Base-by-base conservation (phyloP, 2,113 vertebrate genomes). In the Pachyramphus minor region DNA sequence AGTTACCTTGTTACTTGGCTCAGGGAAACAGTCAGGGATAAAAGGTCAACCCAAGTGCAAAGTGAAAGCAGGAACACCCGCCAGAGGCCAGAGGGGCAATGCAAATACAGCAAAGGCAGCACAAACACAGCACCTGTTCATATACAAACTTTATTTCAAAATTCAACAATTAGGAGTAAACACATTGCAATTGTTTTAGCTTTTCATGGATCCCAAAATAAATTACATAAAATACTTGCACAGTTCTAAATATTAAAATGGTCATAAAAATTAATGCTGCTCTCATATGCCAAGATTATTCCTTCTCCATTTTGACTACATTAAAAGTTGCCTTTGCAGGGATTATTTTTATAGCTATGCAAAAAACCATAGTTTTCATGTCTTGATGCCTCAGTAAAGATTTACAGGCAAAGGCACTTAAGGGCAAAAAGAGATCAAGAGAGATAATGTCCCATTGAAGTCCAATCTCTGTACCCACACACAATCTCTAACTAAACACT, bases 71-170 rank as follows among this genome's bases (percentile, higher is more conserved):
- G 33, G 16, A 64, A 7, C 2, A 2, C 2, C 47, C 28, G 33
- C 42, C 39, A 41, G 30, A 69, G 68, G 56, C 67, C 37, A 60
- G 13, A 20, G 49, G 7, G 67, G 27, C 42, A 47, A 35, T 1
- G 18, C 44, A 80, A 84, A 86, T 8, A 33, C 21, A 88, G 25
- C 25, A 73, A 53, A 6, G 14, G 24, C 77, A 75, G 71, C 71
- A 82, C 28, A 68, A 71, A 47, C 3, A 30, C 74, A 82, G 0
- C 3, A 77, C 80, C 35, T 72, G 60, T 45, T 24, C 1, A 5
- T 55, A 63, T 77, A 76, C 12, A 92, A 92, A 89, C 41, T 62
- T 95, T 93, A 96, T 91, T 97, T 55, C 84, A 77, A 81, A 95
- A 90, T 83, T 77, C 59, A 71, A 47, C 35, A 39, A 22, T 20